These are phyloP conservation scores for Enteromius afrohamiltoni DNA, from an alignment of 2,797 vertebrate species.

Conservation along the genomic window DNA sequence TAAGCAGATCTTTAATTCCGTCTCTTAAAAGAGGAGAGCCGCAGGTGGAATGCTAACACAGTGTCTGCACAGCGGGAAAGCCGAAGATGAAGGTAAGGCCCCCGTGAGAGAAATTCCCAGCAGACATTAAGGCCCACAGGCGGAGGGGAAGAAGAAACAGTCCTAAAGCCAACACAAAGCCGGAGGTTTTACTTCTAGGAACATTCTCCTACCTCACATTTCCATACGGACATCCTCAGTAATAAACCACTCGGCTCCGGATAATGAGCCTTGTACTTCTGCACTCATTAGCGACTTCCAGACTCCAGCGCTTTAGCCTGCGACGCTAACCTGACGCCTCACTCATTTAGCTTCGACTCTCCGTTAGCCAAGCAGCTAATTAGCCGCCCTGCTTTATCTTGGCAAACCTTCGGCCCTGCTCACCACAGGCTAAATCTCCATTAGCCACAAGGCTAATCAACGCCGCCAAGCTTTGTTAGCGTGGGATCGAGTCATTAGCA, in stretches of 20 bases:
- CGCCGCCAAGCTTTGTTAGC: not conserved
- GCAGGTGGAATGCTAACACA: constrained; percentile 29
- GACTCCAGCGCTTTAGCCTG: constrained; percentile 52
- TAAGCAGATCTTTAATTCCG: constrained; percentile 23
- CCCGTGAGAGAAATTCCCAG: constrained; percentile 27
- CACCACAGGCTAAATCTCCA: constrained; percentile 39
- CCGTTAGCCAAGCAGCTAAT: constrained; percentile 51
- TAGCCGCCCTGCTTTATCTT: not conserved
- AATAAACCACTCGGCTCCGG: constrained; percentile 70
- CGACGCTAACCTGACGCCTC: constrained; percentile 55
- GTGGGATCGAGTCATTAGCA: constrained; percentile 39
- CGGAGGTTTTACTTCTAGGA: constrained; percentile 25
- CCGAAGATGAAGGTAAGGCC: constrained; percentile 28
- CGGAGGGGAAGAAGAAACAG: constrained; percentile 33
- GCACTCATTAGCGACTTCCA: constrained; percentile 69
- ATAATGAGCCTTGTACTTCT: constrained; percentile 73
- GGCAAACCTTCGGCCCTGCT: constrained; percentile 10
- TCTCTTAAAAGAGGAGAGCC: constrained; percentile 6
- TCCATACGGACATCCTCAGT: constrained; percentile 45
- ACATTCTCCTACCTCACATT: constrained; percentile 17
- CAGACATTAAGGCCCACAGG: constrained; percentile 15
- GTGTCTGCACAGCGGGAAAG: constrained; percentile 7
- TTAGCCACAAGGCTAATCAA: constrained; percentile 40
- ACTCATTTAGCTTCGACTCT: constrained; percentile 51
- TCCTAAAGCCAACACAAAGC: constrained; percentile 27